Evolutionary conservation across 2,797 vertebrate genomes (phyloP), one percentile per base, ranked within the genome.

Genomic region (Melanotaenia parkinsoni): DNA sequence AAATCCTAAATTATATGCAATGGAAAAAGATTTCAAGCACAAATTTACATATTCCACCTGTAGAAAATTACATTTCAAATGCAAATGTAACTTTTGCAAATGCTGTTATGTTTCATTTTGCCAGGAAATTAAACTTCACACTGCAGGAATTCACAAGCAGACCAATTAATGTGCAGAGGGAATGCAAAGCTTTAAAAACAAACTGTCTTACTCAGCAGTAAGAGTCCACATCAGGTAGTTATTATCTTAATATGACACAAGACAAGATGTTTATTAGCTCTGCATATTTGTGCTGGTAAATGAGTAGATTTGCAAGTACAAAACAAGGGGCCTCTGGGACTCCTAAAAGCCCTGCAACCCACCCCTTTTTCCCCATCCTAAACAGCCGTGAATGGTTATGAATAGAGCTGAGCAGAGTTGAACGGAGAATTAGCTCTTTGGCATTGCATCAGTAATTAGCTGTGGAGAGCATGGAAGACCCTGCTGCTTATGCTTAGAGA

Each of bases 381-480:
- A 97, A 97, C 96, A 96, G 93, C 95, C 95, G 94, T 93, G 96
- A 96, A 94, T 90, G 81, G 82, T 92, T 92, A 91, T 97, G 95
- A 97, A 97, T 97, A 93, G 95, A 91, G 91, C 91, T 89, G 92
- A 94, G 95, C 94, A 95, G 95, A 93, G 95, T 96, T 96, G 94
- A 95, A 94, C 89, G 91, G 94, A 95, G 95, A 96, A 97, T 97
- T 96, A 97, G 96, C 94, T 95, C 93, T 93, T 94, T 95, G 94
- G 95, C 95, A 93, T 94, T 95, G 95, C 96, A 96, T 96, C 91
- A 89, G 95, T 97, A 96, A 97, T 97, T 96, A 96, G 96, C 94
- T 95, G 94, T 95, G 93, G 94, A 94, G 95, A 93, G 92, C 93
- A 93, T 94, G 95, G 95, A 96, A 96, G 96, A 95, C 93, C 95